phyloP scores from a whole-genome alignment of 92 coral and sea anemone species.

The Epizoanthus illoricatus region DNA sequence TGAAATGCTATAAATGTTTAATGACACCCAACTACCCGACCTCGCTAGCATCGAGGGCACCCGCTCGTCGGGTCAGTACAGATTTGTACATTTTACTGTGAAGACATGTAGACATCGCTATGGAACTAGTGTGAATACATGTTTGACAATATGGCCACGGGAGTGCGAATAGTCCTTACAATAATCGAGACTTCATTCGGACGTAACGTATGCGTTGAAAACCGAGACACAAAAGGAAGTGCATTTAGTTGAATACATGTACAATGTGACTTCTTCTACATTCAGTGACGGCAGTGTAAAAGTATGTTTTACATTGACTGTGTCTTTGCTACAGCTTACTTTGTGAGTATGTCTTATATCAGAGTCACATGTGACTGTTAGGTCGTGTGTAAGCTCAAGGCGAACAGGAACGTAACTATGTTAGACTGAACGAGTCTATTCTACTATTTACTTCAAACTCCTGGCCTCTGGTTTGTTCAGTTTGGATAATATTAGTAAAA shows the following conservation, averaged over 20 bases:
- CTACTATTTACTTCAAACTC: not conserved
- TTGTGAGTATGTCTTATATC: too few species aligned
- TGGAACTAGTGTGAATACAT: constrained; percentile 19
- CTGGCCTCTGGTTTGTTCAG: not conserved
- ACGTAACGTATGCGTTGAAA: too few species aligned
- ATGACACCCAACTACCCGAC: not conserved
- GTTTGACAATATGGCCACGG: constrained; percentile 24
- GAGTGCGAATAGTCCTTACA: not conserved
- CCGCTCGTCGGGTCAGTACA: not conserved
- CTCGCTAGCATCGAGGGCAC: constrained; percentile 9
- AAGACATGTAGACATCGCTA: constrained; percentile 13
- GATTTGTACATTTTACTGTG: constrained; percentile 2
- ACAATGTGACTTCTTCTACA: too few species aligned
- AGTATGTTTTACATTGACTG: too few species aligned
- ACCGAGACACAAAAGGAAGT: too few species aligned
- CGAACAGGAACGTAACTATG: too few species aligned
- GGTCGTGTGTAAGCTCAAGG: too few species aligned
- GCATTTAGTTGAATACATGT: too few species aligned
- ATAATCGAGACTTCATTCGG: not conserved
- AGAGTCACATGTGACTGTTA: too few species aligned
- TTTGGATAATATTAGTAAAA: not conserved
- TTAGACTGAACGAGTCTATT: too few species aligned
- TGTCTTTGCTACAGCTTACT: too few species aligned
- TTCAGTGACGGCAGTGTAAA: too few species aligned
- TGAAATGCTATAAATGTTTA: constrained; percentile 2